Evolutionary conservation across 2,888 invertebrate genomes (phyloP).

Genomic region (Cephus pulcher): DNA sequence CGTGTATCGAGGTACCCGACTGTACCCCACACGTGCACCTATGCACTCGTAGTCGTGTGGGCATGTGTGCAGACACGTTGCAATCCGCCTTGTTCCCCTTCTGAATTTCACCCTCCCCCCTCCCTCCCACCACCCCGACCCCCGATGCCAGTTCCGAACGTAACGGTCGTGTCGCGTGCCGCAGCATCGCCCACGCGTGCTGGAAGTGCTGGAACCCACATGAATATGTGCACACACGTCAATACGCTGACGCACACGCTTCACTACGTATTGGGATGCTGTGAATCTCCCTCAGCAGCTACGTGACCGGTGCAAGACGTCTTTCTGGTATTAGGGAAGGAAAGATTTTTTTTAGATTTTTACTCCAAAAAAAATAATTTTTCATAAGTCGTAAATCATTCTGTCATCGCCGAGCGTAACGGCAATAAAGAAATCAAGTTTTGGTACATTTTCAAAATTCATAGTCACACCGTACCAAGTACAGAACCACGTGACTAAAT

Average conservation of each 20-base stretch:
- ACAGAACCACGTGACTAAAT: too few relatives aligned
- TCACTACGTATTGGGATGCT: background rate
- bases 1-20: background rate
- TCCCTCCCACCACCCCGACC: too few relatives aligned
- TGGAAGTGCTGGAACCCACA: conserved; percentile 44
- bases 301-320: too few relatives aligned
- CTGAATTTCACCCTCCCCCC: conserved; percentile 35
- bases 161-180: conserved; percentile 67
- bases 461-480: too few relatives aligned
- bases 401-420: too few relatives aligned
- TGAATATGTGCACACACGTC: conserved; percentile 9
- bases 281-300: conserved; percentile 9
- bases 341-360: too few relatives aligned
- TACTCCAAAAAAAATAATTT: too few relatives aligned
- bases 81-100: conserved; percentile 43
- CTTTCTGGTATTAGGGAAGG: too few relatives aligned
- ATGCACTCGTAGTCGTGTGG: conserved; percentile 7
- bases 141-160: conserved; percentile 53
- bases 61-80: conserved; percentile 25
- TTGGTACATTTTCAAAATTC: too few relatives aligned
- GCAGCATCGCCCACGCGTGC: conserved; percentile 66
- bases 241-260: conserved; percentile 12
- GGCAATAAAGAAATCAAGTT: too few relatives aligned
- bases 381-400: too few relatives aligned
- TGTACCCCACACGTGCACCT: background rate